Base-by-base conservation (phyloP, 1,140 invertebrate genomes). In the Carcinoscorpius rotundicauda region DNA sequence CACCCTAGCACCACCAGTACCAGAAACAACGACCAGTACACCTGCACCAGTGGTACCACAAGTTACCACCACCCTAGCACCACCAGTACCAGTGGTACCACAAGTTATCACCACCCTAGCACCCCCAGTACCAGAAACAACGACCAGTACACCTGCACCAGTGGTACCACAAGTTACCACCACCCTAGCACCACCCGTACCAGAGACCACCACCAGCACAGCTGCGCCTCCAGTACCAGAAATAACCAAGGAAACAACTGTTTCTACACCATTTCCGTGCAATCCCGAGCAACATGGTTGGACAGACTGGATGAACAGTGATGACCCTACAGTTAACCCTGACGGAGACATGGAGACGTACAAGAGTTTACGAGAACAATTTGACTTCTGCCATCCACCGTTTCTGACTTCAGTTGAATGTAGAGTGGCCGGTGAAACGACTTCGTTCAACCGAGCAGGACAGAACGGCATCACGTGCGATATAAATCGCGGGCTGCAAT, bases 401-500 rank as follows among this genome's bases (percentile, higher is more conserved):
- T 29, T 29, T 29, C 29, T 29, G 29, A 29, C 29, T 29, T 29
- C 29, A 29, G 29, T 29, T 29, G 29, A 29, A 29, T 29, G 29
- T 29, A 29, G 29, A 29, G 29, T 29, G 29, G 29, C 29, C 29
- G 29, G 29, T 1, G 29, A 29, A 29, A 29, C 29, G 29, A 29
- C 29, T 29, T 29, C 29, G 2, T 29, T 29, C 2, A 29, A 29
- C 29, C 29, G 2, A 29, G 29, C 29, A 29, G 29, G 29, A 29
- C 29, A 29, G 29, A 71, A 60, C 3, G 53, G 48, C 52, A 65
- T 75, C 2, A 73, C 71, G 4, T 78, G 76, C 68, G 70, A 73
- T 58, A 49, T 74, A 4, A 70, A 69, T n/a, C 69, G 72, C 10
- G 76, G 76, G 51, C 66, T 75, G 5, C 63, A 70, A 6, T 76